Base-by-base conservation (phyloP, 2,113 vertebrate genomes). In the Ceuthmochares aereus region DNA sequence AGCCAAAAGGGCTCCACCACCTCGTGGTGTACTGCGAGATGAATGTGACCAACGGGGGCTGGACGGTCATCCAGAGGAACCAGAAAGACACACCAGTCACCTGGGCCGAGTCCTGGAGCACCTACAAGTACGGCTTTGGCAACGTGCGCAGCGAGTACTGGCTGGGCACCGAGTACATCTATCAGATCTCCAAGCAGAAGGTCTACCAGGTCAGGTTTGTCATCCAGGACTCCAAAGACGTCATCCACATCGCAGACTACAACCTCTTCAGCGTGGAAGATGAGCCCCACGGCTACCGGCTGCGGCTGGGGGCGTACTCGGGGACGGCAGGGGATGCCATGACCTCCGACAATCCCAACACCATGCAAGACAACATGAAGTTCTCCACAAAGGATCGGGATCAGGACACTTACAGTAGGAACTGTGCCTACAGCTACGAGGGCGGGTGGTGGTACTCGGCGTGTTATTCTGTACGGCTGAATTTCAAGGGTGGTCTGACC, bases 11-110 rank as follows among this genome's bases (percentile, higher is more conserved):
- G 43, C 93, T 93, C 2, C 96, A 96, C 66, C 95, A 87, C 22
- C 77, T 97, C 0, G 91, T 98, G 63, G 97, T 98, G 80, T 96
- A 95, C 72, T 97, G 97, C 0, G 94, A 97, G 40, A 96, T 97
- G 94, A 96, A 87, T 1, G 56, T 73, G 9, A 92, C 92, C 10
- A 58, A 87, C 0, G 96, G 96, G 1, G 96, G 97, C 60, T 98
- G 97, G 97, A 98, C 97, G 0, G 94, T 97, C 52, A 90, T 98
- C 76, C 97, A 98, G 86, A 97, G 94, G 80, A 98, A 98, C 74
- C 94, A 80, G 82, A 68, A 66, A 1, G 89, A 91, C 77, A 96
- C 91, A 0, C 32, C 89, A 0, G 86, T 96, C 51, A 95, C 95
- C 78, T 98, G 97, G 97, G 95, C 95, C 0, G 95, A 97, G 85